Evolutionary conservation across 1,140 invertebrate genomes (phyloP).

Genomic region (Musca domestica): DNA sequence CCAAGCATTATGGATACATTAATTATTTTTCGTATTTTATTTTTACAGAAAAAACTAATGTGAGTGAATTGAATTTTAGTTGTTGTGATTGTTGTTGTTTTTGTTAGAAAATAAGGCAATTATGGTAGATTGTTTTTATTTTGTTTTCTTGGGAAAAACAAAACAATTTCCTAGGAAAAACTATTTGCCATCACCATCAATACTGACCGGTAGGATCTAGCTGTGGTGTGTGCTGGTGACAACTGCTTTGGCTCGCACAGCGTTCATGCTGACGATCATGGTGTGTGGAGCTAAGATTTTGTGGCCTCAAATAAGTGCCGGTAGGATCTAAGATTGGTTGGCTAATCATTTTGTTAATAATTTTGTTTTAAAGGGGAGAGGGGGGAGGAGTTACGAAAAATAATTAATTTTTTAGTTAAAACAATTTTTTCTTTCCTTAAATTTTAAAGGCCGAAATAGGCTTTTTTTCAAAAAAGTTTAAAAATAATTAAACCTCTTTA

Average conservation of each 20-base stretch:
- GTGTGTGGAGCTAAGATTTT: slow-evolving; percentile 25
- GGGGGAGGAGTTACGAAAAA: too few species aligned
- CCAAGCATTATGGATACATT: slow-evolving; percentile 22
- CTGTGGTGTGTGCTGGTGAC: slow-evolving; percentile 6
- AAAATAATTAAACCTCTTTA: slow-evolving; percentile 28
- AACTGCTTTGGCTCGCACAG: background rate
- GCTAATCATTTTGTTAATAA: slow-evolving; percentile 6
- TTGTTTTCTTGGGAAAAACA: too few species aligned
- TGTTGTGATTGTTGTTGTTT: too few species aligned
- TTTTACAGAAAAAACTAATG: background rate
- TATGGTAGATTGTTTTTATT: slow-evolving; percentile 27
- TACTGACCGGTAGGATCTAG: slow-evolving; percentile 51
- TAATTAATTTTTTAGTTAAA: background rate
- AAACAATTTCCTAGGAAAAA: too few species aligned
- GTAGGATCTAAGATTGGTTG: slow-evolving; percentile 36
- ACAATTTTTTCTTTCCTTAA: background rate
- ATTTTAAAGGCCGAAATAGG: background rate
- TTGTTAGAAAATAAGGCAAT: slow-evolving; percentile 35
- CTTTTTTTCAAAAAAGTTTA: slow-evolving; percentile 2
- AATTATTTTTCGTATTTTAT: slow-evolving; percentile 5
- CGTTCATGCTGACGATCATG: background rate
- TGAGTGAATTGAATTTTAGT: too few species aligned
- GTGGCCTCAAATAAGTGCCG: slow-evolving; percentile 47
- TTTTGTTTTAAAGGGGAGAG: background rate
- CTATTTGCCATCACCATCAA: slow-evolving; percentile 25